Evolutionary conservation across 2,888 invertebrate species (phyloP).

Genomic region (Psylliodes chrysocephalus): DNA sequence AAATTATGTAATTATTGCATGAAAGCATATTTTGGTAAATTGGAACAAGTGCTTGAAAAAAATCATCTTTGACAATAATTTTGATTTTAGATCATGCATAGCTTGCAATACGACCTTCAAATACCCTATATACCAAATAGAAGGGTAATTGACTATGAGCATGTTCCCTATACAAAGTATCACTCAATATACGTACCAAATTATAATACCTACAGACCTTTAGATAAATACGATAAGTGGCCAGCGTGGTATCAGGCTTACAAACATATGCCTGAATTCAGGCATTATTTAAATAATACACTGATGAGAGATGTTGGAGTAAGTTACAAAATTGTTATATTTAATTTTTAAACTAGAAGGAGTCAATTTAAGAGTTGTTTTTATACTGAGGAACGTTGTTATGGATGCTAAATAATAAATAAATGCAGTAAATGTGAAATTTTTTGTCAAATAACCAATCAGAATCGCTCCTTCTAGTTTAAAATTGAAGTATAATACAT

Average conservation of each 20-base stretch:
- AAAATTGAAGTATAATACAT: not conserved
- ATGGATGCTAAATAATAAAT: too few relatives aligned
- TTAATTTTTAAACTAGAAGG: too few relatives aligned
- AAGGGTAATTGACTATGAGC: conserved; percentile 47
- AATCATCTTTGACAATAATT: too few relatives aligned
- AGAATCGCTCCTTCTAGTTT: too few relatives aligned
- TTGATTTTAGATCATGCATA: conserved; percentile 24
- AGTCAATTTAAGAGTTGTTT: too few relatives aligned
- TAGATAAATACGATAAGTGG: conserved; percentile 50
- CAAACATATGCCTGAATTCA: conserved; percentile 44
- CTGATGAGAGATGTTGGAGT: conserved; percentile 50
- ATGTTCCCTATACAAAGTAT: conserved; percentile 50
- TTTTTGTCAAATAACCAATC: too few relatives aligned
- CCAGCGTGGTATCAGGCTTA: conserved; percentile 49
- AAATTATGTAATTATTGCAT: too few relatives aligned
- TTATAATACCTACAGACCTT: conserved; percentile 45
- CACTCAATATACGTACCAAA: conserved; percentile 47
- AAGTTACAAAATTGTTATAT: conserved; percentile 28
- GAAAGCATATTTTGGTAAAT: too few relatives aligned
- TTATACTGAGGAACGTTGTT: too few relatives aligned
- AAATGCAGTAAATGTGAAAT: too few relatives aligned
- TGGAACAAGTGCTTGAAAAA: too few relatives aligned
- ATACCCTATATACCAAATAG: conserved; percentile 39
- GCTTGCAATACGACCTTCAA: conserved; percentile 46
- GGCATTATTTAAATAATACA: conserved; percentile 49